These are phyloP conservation scores for Melopsittacus undulatus DNA, from an alignment of 2,797 vertebrate genomes.

Conservation along the genomic window DNA sequence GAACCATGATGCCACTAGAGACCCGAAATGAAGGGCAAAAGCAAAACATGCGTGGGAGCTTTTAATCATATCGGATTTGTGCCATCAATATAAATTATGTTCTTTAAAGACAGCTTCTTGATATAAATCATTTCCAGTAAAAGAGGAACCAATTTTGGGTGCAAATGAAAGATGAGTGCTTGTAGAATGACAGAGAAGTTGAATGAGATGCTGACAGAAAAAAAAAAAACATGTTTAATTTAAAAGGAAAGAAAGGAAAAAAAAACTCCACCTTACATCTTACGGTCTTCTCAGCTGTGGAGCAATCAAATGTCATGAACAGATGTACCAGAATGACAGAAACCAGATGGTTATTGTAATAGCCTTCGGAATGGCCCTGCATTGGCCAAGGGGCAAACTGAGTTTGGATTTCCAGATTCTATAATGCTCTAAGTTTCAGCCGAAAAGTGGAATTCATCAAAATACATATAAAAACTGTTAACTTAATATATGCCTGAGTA, in stretches of 20 bases:
- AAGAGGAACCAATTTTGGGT: constrained; percentile 7
- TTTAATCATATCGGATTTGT: not conserved
- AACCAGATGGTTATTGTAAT: not conserved
- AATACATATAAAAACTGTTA: not conserved
- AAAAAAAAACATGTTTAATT: not conserved
- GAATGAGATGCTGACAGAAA: not conserved
- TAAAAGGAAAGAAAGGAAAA: not conserved
- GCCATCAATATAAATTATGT: not conserved
- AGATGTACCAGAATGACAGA: not conserved
- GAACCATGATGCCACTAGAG: not conserved
- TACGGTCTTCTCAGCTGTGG: not conserved
- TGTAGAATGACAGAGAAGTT: not conserved
- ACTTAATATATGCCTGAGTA: not conserved
- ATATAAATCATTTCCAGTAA: not conserved
- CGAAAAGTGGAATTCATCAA: not conserved
- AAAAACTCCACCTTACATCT: not conserved
- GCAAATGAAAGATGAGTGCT: not conserved
- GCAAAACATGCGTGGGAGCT: not conserved
- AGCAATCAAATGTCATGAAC: not conserved
- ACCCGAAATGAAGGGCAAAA: not conserved
- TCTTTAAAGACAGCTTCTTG: not conserved
- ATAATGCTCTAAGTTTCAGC: not conserved
- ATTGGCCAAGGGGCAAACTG: not conserved
- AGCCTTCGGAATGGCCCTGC: not conserved
- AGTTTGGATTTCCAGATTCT: not conserved